A percentile compares a stretch with the other conserved stretches of the same genome.
Evolutionary conservation across 2,113 vertebrate species (phyloP).

Genomic region (Cichladusa arquata): DNA sequence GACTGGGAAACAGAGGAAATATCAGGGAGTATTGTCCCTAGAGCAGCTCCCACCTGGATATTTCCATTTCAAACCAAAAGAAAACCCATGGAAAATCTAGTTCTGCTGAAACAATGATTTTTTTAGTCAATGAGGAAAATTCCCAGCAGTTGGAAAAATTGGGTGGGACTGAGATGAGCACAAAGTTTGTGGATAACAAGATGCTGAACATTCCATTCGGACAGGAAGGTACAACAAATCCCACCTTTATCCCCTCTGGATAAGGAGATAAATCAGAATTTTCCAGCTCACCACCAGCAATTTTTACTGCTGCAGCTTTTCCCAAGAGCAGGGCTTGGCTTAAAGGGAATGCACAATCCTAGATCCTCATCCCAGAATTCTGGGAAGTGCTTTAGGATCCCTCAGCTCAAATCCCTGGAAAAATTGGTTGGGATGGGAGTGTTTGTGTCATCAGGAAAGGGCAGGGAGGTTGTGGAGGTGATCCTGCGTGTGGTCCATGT

Average conservation of each 20-base stretch:
- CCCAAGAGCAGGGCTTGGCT: too few relatives aligned
- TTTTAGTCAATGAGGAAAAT: not conserved
- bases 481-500: not conserved
- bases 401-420: rapidly evolving
- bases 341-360: not conserved
- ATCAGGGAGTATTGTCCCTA: not conserved
- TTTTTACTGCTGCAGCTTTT: not conserved
- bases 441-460: not conserved
- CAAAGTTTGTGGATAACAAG: rapidly evolving
- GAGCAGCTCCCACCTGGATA: not conserved
- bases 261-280: not conserved
- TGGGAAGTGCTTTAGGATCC: not conserved
- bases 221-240: not conserved
- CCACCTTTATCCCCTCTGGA: not conserved
- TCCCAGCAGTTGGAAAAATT: not conserved
- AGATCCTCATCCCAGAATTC: rapidly evolving
- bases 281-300: not conserved
- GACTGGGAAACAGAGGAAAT: not conserved
- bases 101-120: rapidly evolving
- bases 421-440: rapidly evolving
- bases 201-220: not conserved
- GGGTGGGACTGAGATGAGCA: not conserved
- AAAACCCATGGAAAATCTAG: not conserved
- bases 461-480: not conserved
- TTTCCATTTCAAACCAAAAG: not conserved